phyloP scores from a whole-genome alignment of 2,888 invertebrate species.

The Sesia apiformis region DNA sequence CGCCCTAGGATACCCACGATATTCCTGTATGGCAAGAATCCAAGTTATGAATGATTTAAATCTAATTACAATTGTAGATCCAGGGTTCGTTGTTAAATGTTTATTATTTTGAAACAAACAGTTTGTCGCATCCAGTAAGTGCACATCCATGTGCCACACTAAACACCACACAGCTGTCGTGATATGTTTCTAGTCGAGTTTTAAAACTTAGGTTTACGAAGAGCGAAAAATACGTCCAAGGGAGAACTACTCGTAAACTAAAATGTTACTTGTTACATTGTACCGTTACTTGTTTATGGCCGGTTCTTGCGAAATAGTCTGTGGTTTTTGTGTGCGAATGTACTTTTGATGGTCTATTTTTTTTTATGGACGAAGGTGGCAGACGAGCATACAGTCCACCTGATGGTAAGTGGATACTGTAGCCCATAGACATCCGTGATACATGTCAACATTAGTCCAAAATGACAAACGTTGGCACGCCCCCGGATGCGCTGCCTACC shows the following conservation, averaged over 20 bases:
- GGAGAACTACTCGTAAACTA: constrained; percentile 6
- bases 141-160: constrained; percentile 15
- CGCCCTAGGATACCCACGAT: no score
- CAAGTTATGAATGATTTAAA: no score
- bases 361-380: no score
- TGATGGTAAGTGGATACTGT: no score
- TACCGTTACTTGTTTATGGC: neutral
- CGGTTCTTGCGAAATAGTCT: neutral
- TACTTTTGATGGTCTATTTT: neutral
- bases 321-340: neutral
- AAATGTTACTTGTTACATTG: neutral
- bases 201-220: constrained; percentile 41
- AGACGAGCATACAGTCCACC: no score
- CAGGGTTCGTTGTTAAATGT: no score
- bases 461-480: no score
- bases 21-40: neutral
- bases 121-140: constrained; percentile 17
- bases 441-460: no score
- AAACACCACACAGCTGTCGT: constrained; percentile 47
- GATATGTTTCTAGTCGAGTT: constrained; percentile 36
- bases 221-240: constrained; percentile 31
- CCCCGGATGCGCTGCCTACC: no score
- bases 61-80: no score
- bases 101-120: no score
- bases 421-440: no score